Percentiles rank a stretch among this genome's conserved stretches.
Evolutionary conservation across 1,140 invertebrate species (phyloP).

Genomic region (Plectrocnemia conspersa): DNA sequence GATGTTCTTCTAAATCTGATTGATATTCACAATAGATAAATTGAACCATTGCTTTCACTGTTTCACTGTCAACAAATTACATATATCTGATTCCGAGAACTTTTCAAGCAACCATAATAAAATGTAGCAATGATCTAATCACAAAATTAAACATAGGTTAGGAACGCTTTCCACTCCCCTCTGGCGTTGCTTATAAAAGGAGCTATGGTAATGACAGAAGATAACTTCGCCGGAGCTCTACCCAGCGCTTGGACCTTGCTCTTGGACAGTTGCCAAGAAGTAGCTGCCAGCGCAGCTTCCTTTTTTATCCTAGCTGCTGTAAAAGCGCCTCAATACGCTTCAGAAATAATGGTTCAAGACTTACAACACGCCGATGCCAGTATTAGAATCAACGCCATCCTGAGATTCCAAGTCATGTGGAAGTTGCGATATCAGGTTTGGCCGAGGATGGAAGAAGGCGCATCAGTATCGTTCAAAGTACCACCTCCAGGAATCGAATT

Average conservation of each 20-base stretch:
- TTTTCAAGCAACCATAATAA: too few relatives aligned
- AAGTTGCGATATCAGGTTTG: constrained; percentile 97
- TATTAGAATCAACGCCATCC: constrained; percentile 56
- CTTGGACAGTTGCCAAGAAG: constrained; percentile 74
- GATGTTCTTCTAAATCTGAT: too few relatives aligned
- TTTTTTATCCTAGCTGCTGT: constrained; percentile 90
- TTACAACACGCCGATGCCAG: constrained; percentile 77
- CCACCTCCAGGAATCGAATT: constrained; percentile 98
- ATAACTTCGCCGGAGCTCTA: constrained; percentile 81
- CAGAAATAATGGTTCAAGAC: constrained; percentile 81
- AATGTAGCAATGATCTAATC: too few relatives aligned
- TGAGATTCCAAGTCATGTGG: constrained; percentile 91
- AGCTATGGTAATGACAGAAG: constrained; percentile 82
- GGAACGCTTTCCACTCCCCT: constrained; percentile 83
- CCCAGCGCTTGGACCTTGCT: constrained; percentile 92
- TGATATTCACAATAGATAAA: too few relatives aligned
- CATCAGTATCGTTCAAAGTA: constrained; percentile 91
- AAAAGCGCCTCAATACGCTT: constrained; percentile 79
- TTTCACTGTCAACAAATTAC: too few relatives aligned
- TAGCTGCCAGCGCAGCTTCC: constrained; percentile 75
- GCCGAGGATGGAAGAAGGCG: constrained; percentile 97
- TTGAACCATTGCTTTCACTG: too few relatives aligned
- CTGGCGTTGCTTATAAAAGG: constrained; percentile 88
- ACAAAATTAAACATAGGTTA: too few relatives aligned
- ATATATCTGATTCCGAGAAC: too few relatives aligned